Conservation (phyloP, 2,888 invertebrate genomes). For the Ectemnius cavifrons region DNA sequence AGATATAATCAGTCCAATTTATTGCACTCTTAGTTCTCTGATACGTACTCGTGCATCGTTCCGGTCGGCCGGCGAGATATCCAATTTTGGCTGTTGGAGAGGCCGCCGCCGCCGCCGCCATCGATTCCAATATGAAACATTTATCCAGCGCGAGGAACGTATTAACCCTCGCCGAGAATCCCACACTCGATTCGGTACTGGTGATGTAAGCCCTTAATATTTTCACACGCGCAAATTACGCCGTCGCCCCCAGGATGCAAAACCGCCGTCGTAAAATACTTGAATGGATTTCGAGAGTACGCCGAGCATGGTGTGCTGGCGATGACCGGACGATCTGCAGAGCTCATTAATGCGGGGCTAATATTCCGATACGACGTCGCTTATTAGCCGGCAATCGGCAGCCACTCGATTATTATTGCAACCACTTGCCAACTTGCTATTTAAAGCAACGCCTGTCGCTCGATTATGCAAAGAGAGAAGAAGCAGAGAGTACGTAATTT, state of each 20-base stretch:
- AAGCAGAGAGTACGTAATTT: conserved; percentile 37
- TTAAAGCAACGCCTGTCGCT: conserved; percentile 45
- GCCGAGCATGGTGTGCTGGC: not conserved
- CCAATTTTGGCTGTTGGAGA: not conserved
- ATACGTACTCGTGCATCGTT: conserved; percentile 20
- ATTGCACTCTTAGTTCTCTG: conserved; percentile 2
- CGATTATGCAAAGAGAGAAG: conserved; percentile 26
- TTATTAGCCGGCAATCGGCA: conserved; percentile 46
- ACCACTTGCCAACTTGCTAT: conserved; percentile 16
- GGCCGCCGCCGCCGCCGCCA: too few species aligned
- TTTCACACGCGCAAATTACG: not conserved
- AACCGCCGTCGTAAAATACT: not conserved
- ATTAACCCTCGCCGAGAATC: too few species aligned
- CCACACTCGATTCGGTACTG: not conserved
- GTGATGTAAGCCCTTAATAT: conserved; percentile 5
- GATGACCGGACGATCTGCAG: conserved; percentile 32
- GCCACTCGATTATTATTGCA: conserved; percentile 44
- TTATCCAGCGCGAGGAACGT: too few species aligned
- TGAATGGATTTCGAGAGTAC: not conserved
- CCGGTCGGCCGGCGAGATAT: conserved; percentile 8
- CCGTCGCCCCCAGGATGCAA: too few species aligned
- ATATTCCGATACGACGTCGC: conserved; percentile 55
- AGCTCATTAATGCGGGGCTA: conserved; percentile 48
- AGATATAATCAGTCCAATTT: conserved; percentile 2
- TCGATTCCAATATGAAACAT: too few species aligned